Evolutionary conservation across 2,888 invertebrate species (phyloP), one percentile per base, ranked within the genome.

Genomic region (Nyleta sp.): DNA sequence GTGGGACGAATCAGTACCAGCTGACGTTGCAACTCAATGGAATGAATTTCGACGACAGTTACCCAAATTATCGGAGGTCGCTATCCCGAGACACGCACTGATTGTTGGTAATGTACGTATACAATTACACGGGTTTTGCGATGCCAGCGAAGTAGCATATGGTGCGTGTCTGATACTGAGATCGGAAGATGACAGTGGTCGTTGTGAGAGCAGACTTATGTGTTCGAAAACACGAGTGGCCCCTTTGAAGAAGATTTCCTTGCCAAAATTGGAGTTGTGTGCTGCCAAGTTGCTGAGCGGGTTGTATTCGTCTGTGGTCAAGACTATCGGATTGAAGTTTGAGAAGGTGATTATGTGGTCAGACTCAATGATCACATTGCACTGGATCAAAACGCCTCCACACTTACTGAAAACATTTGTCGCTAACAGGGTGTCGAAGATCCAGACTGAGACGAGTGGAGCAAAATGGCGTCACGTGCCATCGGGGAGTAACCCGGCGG

Each of bases 1-100:
- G 0, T 83, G 82, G 81, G 81, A 83, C 17, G 80, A 81, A 42
- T 68, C 78, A 0, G 57, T 82, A 0, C 77, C 81, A 7, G 50
- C 60, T 6, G 40, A 55, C 3, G 22, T 81, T 1, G 46, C 71
- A 6, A 67, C 73, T 0, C 17, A 15, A 0, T 82, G 80, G 81
- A 17, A 2, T 7, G 10, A 13, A 0, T 79, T 81, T 42, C 24
- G 33, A 2, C 42, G 31, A 1, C 71, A 81, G 7, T n/a, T 68
- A 6, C 31, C n/a, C 1, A 0, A 35, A 1, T 5, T 60, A 2
- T 15, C 13, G 0, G 33, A 31, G 2, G 0, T 60, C 1, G 20
- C 2, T 0, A 44, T 60, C 13, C 46, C 60, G 1, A 20, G 60
- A 2, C 1, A 17, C 0, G 1, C 20, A 1, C 0, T 59, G n/a